Percentiles rank a stretch among this genome's conserved stretches.
These are phyloP conservation scores for Chaunax sp. DNA, from an alignment of 2,797 vertebrate species.

Conservation along the genomic window DNA sequence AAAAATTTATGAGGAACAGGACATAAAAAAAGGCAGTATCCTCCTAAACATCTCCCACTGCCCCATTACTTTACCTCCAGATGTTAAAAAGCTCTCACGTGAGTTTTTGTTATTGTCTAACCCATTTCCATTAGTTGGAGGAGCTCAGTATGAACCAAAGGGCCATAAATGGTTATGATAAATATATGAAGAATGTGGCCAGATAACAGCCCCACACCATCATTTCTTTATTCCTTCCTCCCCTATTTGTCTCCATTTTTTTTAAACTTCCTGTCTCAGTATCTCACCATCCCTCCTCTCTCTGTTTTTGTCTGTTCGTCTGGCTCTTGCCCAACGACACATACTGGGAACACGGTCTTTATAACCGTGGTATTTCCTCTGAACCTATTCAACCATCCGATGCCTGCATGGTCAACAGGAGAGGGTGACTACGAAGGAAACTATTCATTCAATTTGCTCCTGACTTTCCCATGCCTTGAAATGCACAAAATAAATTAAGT, in stretches of 20 bases:
- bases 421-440: conserved; percentile 33
- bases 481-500: not conserved
- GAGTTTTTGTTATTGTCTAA: conserved; percentile 36
- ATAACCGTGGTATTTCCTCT: conserved; percentile 48
- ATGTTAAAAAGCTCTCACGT: conserved; percentile 44
- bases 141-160: conserved; percentile 25
- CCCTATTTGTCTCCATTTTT: conserved; percentile 18
- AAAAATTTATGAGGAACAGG: conserved; percentile 23
- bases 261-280: conserved; percentile 24
- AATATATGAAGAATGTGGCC: conserved; percentile 54
- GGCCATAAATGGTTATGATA: conserved; percentile 65
- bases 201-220: conserved; percentile 47
- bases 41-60: conserved; percentile 25
- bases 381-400: conserved; percentile 44
- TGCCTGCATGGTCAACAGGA: conserved; percentile 28
- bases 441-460: conserved; percentile 20
- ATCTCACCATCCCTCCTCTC: conserved; percentile 23
- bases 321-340: conserved; percentile 19
- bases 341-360: conserved; percentile 44
- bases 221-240: conserved; percentile 32
- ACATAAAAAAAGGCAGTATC: not conserved
- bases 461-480: conserved; percentile 1
- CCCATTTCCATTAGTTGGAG: conserved; percentile 25
- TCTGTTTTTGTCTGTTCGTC: conserved; percentile 10
- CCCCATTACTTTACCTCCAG: conserved; percentile 10